Conservation (phyloP, 2,797 vertebrate species). For the Esox lucius region DNA sequence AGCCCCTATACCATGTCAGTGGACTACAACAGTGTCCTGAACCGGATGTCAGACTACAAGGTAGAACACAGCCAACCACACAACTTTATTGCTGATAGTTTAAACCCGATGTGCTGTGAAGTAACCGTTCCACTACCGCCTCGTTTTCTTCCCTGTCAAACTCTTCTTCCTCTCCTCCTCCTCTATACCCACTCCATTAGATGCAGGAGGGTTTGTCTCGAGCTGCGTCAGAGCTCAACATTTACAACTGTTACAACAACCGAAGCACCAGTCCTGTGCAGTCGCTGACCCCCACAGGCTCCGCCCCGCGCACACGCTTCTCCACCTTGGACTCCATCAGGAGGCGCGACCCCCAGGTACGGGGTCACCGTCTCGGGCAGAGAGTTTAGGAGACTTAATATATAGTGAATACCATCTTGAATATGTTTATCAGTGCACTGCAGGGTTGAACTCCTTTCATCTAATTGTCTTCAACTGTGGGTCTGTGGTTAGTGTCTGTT, state of each 20-base stretch:
- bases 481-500: background rate
- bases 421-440: no score
- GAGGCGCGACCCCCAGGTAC: constrained; percentile 47
- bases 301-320: constrained; percentile 46
- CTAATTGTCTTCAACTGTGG: no score
- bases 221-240: constrained; percentile 67
- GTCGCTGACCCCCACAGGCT: background rate
- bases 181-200: background rate
- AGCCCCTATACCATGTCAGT: constrained; percentile 71
- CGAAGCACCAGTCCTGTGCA: constrained; percentile 64
- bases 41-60: constrained; percentile 71
- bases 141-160: background rate
- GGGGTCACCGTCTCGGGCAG: background rate
- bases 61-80: constrained; percentile 43
- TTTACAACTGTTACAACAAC: constrained; percentile 57
- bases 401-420: no score
- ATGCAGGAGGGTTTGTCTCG: constrained; percentile 63
- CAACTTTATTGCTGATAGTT: background rate
- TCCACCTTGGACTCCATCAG: constrained; percentile 68
- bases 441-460: no score
- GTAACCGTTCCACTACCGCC: no score
- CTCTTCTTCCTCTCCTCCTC: background rate
- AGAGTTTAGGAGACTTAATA: no score
- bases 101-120: no score
- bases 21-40: constrained; percentile 65